Percentiles rank a stretch among this genome's conserved stretches.
phyloP scores from a whole-genome alignment of 2,113 vertebrate genomes.

The Atrichornis clamosus region DNA sequence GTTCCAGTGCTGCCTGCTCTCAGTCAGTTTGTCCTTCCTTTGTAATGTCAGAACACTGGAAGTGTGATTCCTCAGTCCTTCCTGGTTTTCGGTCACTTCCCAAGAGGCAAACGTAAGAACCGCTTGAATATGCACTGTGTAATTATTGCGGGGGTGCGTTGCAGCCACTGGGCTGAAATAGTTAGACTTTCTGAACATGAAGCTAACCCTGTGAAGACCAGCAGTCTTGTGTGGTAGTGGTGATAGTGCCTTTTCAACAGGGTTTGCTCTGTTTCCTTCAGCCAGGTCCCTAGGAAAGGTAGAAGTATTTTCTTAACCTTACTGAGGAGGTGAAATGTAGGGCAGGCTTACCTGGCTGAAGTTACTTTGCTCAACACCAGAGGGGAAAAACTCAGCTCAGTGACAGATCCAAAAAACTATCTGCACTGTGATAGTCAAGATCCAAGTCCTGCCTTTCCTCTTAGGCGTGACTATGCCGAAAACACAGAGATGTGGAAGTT shows the following conservation, averaged over 20 bases:
- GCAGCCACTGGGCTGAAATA: neutral
- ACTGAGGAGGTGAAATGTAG: neutral
- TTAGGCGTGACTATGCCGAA: neutral
- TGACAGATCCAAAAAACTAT: neutral
- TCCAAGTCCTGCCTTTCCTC: neutral
- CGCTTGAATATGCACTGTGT: neutral
- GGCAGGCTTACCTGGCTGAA: accelerated
- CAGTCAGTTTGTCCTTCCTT: neutral
- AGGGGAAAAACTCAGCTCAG: neutral
- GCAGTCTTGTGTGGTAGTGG: neutral
- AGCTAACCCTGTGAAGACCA: neutral
- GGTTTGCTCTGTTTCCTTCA: neutral
- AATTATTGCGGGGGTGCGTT: neutral
- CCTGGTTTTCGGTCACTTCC: neutral
- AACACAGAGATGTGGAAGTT: neutral
- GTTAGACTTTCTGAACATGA: neutral
- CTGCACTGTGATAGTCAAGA: neutral
- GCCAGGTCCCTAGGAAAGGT: neutral
- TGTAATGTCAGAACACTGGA: neutral
- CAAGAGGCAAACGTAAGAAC: neutral
- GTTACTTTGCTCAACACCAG: neutral
- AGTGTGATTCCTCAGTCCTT: neutral
- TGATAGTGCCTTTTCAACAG: neutral
- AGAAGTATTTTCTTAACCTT: neutral
- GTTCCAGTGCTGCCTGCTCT: neutral